These are phyloP conservation scores for Calidris pugnax DNA, from an alignment of 2,113 vertebrate species.

Conservation along the genomic window DNA sequence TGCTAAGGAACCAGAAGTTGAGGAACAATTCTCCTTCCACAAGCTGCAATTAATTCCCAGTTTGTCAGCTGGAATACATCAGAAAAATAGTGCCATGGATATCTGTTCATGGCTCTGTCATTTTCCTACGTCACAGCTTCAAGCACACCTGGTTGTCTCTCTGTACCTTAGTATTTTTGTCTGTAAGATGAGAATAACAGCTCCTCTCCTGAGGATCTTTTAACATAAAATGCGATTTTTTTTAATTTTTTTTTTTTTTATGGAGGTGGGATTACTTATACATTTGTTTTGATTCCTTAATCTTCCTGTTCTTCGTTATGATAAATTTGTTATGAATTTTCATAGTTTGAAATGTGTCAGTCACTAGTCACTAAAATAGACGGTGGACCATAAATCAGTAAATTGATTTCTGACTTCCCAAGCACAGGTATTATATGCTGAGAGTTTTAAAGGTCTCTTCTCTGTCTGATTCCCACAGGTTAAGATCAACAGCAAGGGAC, in stretches of 20 bases:
- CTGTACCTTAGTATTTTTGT: not conserved
- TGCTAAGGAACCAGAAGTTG: not conserved
- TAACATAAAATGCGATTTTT: not conserved
- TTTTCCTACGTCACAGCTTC: not conserved
- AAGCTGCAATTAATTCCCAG: not conserved
- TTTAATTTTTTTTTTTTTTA: not conserved
- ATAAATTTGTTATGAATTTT: not conserved
- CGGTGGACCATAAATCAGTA: not conserved
- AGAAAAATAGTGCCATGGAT: not conserved
- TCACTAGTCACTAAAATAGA: not conserved
- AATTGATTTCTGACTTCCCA: not conserved
- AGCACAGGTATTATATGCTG: not conserved
- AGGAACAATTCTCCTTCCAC: not conserved
- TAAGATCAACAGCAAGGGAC: conserved; percentile 92
- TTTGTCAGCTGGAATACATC: not conserved
- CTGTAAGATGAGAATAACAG: not conserved
- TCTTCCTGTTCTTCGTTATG: not conserved
- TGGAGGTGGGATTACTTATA: not conserved
- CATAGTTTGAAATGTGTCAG: not conserved
- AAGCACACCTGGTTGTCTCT: not conserved
- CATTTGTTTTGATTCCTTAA: not conserved
- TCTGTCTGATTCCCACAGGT: conserved; percentile 77
- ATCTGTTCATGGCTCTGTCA: not conserved
- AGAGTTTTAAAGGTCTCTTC: not conserved
- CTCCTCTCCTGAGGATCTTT: not conserved